Conservation (phyloP, 2,888 invertebrate species). For the Cinara cedri region DNA sequence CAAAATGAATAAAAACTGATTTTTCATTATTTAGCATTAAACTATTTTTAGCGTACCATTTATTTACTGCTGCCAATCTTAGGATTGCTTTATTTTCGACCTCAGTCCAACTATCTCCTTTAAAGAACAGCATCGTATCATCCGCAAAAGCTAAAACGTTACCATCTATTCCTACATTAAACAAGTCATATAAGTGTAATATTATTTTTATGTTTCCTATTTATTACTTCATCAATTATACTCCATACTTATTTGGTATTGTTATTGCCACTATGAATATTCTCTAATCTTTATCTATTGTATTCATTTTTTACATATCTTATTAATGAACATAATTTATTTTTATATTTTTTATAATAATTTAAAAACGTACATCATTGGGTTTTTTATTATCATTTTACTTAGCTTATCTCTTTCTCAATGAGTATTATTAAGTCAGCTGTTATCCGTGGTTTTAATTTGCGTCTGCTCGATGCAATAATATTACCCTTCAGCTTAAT, state of each 20-base stretch:
- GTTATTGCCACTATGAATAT: not conserved
- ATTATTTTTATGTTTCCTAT: no score
- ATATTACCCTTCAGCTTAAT: not conserved
- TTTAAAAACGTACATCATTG: not conserved
- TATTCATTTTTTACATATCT: slow-evolving; percentile 1
- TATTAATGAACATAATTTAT: slow-evolving; percentile 12
- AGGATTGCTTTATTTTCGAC: no score
- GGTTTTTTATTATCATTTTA: not conserved
- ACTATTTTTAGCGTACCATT: no score
- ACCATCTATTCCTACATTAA: no score
- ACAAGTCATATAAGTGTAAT: no score
- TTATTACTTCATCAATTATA: no score
- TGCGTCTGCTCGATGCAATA: not conserved
- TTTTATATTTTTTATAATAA: slow-evolving; percentile 14
- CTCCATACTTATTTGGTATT: not conserved
- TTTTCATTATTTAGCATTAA: no score
- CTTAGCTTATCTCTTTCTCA: not conserved
- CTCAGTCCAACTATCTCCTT: no score
- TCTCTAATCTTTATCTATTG: not conserved
- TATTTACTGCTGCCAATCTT: no score
- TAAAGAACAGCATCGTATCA: no score
- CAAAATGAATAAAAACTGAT: no score
- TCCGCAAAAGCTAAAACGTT: no score
- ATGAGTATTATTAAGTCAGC: not conserved
- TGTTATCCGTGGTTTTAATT: slow-evolving; percentile 2